phyloP scores from a whole-genome alignment of 2,113 vertebrate species.

The Lamprotornis superbus region DNA sequence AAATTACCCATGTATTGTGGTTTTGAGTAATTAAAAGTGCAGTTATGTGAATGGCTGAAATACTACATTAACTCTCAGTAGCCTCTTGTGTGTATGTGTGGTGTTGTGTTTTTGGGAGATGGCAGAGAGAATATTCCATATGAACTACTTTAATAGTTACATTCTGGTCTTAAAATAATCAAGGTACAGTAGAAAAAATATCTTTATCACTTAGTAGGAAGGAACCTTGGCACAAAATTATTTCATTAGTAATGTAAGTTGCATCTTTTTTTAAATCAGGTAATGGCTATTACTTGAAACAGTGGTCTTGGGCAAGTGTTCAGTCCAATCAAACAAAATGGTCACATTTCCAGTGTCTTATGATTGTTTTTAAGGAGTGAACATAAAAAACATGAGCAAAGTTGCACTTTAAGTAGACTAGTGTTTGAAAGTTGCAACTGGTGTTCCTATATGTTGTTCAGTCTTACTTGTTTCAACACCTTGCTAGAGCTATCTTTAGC shows the following conservation, averaged over 20 bases:
- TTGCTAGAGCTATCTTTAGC: neutral
- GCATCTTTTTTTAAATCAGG: neutral
- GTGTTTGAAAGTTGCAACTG: neutral
- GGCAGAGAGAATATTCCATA: neutral
- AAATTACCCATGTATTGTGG: neutral
- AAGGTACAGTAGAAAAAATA: neutral
- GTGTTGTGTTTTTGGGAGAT: neutral
- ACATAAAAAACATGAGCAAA: neutral
- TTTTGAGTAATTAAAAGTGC: neutral
- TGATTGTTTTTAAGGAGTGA: neutral
- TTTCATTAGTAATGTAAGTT: neutral
- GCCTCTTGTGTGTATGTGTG: neutral
- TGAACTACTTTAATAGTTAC: neutral
- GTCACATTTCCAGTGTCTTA: neutral
- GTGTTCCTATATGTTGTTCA: neutral
- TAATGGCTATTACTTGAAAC: neutral
- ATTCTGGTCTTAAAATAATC: neutral
- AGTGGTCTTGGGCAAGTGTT: neutral
- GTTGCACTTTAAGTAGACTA: neutral
- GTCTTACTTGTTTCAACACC: neutral
- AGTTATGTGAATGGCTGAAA: neutral
- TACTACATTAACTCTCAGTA: neutral
- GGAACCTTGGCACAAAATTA: neutral
- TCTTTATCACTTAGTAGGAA: neutral
- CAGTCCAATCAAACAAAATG: neutral